A percentile compares a stretch with the other conserved stretches of the same genome.
Evolutionary conservation across 2,113 vertebrate genomes (phyloP).

Genomic region (Oostethus manadensis): DNA sequence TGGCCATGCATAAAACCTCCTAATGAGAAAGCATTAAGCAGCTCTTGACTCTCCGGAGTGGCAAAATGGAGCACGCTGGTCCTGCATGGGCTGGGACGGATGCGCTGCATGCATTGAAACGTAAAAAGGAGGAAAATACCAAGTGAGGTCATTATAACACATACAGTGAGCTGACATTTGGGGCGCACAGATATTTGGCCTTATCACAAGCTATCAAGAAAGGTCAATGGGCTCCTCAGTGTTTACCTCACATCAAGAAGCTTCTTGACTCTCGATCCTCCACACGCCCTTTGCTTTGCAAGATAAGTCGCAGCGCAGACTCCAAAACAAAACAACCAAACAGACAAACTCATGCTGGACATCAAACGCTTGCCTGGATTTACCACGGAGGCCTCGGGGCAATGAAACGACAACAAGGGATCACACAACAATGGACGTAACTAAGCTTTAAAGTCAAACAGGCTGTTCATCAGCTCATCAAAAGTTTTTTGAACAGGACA

Average conservation of each 20-base stretch:
- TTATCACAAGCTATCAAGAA: slow-evolving; percentile 71
- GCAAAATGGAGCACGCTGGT: background rate
- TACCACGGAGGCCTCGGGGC: too few species aligned
- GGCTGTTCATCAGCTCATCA: too few species aligned
- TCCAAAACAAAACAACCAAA: too few species aligned
- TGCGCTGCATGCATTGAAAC: slow-evolving; percentile 60
- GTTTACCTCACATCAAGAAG: slow-evolving; percentile 63
- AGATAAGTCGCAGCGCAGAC: slow-evolving; percentile 23
- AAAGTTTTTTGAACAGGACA: too few species aligned
- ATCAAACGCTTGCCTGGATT: too few species aligned
- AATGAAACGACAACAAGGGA: too few species aligned
- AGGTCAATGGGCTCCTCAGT: slow-evolving; percentile 69
- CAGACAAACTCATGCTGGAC: too few species aligned
- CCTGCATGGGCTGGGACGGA: background rate
- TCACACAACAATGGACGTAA: too few species aligned
- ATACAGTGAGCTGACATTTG: slow-evolving; percentile 74
- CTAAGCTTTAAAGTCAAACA: too few species aligned
- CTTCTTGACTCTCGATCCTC: slow-evolving; percentile 49
- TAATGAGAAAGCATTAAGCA: slow-evolving; percentile 68
- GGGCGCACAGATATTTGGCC: slow-evolving; percentile 64
- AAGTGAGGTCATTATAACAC: slow-evolving; percentile 65
- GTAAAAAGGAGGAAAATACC: slow-evolving; percentile 63
- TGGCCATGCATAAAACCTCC: slow-evolving; percentile 62
- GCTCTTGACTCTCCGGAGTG: slow-evolving; percentile 54
- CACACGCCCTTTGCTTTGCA: slow-evolving; percentile 19